Percentiles rank a stretch among this genome's conserved stretches.
phyloP scores from a whole-genome alignment of 2,113 vertebrate species.

The Hystrix cristata region DNA sequence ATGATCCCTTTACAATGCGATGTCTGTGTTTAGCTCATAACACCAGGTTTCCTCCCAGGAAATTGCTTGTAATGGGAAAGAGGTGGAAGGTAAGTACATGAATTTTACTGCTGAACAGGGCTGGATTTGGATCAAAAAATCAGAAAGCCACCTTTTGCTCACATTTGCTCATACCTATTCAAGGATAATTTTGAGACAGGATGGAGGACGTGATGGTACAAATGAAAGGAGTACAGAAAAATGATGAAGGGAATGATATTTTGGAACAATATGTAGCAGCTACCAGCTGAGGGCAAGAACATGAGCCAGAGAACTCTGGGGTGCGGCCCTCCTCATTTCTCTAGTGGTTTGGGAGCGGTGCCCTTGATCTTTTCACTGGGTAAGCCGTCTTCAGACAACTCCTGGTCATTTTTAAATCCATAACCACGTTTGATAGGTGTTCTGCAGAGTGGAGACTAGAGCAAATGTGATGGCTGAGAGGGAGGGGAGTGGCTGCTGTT shows the following conservation, averaged over 20 bases:
- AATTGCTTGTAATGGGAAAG: slow-evolving; percentile 28
- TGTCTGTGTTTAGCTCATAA: neutral
- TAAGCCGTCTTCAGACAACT: neutral
- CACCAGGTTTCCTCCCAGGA: neutral
- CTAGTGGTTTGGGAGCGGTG: too few relatives aligned
- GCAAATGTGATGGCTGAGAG: neutral
- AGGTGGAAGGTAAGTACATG: neutral
- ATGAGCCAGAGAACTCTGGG: neutral
- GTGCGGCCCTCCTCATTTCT: neutral
- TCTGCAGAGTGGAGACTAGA: neutral
- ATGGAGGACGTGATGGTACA: neutral
- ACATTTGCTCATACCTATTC: neutral
- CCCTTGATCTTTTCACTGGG: neutral
- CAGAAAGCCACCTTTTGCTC: neutral
- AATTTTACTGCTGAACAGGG: neutral
- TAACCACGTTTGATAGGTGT: neutral
- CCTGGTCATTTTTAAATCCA: neutral
- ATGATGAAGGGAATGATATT: neutral
- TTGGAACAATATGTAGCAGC: neutral
- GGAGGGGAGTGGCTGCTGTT: neutral
- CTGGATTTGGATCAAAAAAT: neutral
- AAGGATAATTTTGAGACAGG: neutral
- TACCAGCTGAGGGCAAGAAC: too few relatives aligned
- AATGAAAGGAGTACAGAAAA: neutral
- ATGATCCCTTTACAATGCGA: neutral